phyloP scores from a whole-genome alignment of 2,797 vertebrate genomes.

The Enteromius argenteus region DNA sequence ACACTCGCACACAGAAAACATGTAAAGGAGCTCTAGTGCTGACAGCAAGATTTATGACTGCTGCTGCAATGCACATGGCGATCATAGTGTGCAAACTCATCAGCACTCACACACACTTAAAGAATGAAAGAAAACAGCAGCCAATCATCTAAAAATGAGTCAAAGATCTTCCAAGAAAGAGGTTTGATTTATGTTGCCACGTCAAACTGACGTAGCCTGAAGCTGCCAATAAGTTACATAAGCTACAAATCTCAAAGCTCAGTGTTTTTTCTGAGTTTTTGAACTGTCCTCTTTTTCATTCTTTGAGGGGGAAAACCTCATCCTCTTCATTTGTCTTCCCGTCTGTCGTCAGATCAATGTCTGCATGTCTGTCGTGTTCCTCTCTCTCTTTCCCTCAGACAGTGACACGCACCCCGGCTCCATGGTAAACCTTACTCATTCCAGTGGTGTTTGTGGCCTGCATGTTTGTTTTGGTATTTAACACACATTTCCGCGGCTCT shows the following conservation, averaged over 20 bases:
- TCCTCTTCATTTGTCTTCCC: slow-evolving; percentile 26
- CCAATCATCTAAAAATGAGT: neutral
- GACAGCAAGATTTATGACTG: slow-evolving; percentile 48
- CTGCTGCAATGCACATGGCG: slow-evolving; percentile 11
- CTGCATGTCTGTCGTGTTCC: slow-evolving; percentile 1
- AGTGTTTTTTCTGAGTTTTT: neutral
- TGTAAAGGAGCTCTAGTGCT: slow-evolving; percentile 30
- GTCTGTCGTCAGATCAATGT: neutral
- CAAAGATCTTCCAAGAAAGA: slow-evolving; percentile 16
- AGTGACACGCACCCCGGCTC: slow-evolving; percentile 68
- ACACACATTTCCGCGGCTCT: slow-evolving; percentile 77
- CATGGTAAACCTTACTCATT: slow-evolving; percentile 79
- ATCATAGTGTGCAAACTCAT: slow-evolving; percentile 33
- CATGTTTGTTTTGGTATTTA: slow-evolving; percentile 86
- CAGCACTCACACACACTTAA: slow-evolving; percentile 14
- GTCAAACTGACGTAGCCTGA: neutral
- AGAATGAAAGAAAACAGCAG: slow-evolving; percentile 16
- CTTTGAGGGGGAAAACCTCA: slow-evolving; percentile 17
- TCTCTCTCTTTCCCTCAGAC: slow-evolving; percentile 60
- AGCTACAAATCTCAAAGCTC: slow-evolving; percentile 1
- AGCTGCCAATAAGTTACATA: slow-evolving; percentile 23
- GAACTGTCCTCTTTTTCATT: slow-evolving; percentile 21
- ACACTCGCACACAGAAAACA: slow-evolving; percentile 7
- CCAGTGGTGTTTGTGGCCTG: slow-evolving; percentile 76
- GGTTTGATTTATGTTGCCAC: slow-evolving; percentile 5